Conservation (phyloP, 35 echinoderm and acorn worm species). For the Heliocidaris tuberculata region DNA sequence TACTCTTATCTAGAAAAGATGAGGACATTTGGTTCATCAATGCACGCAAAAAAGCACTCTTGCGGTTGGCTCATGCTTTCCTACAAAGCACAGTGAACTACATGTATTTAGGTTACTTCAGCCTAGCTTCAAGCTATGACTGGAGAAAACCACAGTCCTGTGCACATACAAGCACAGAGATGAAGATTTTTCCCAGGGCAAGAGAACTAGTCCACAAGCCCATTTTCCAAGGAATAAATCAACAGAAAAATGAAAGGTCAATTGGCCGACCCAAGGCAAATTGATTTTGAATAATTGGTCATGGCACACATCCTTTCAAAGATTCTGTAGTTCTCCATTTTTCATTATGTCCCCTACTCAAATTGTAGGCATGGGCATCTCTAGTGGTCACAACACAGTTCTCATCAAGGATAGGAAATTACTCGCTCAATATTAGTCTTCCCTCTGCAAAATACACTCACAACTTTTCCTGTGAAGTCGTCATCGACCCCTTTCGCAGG, state of each 20-base stretch:
- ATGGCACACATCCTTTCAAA: background rate
- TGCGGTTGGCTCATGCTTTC: too few relatives aligned
- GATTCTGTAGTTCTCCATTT: background rate
- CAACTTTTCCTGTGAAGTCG: background rate
- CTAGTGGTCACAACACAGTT: background rate
- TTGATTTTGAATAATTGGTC: conserved; percentile 18
- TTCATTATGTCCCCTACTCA: background rate
- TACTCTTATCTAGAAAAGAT: too few relatives aligned
- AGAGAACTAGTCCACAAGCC: background rate
- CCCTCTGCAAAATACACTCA: background rate
- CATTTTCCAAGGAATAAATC: background rate
- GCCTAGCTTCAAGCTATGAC: background rate
- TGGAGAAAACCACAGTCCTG: background rate
- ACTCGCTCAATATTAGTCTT: background rate
- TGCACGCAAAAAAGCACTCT: too few relatives aligned
- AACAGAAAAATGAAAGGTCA: conserved; percentile 18
- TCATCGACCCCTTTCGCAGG: background rate
- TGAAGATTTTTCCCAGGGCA: background rate
- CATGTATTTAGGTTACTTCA: too few relatives aligned
- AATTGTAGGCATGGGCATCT: background rate
- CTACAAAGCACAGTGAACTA: too few relatives aligned
- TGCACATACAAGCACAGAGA: background rate
- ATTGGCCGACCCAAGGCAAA: conserved; percentile 14
- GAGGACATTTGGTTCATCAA: too few relatives aligned
- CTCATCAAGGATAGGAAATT: background rate